Evolutionary conservation across 2,888 invertebrate species (phyloP).

Genomic region (Agrotis clavis): DNA sequence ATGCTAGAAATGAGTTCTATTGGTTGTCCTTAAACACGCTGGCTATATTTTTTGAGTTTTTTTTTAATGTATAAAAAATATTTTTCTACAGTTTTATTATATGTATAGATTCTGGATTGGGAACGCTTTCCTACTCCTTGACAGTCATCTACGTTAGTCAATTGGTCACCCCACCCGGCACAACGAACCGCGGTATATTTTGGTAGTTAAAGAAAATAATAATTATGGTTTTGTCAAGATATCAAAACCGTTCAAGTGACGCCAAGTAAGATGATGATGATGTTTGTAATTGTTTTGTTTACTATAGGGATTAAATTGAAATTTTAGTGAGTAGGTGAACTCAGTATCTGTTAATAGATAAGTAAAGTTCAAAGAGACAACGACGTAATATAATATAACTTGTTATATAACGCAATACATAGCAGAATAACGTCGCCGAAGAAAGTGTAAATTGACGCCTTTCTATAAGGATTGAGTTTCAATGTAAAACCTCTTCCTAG

Average conservation of each 20-base stretch:
- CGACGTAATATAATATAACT: conserved; percentile 38
- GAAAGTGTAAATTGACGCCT: conserved; percentile 53
- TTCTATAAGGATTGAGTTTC: conserved; percentile 40
- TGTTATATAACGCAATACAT: conserved; percentile 47
- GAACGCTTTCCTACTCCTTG: too few relatives aligned
- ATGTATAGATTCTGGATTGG: too few relatives aligned
- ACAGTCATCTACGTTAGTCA: too few relatives aligned
- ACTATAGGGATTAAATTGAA: conserved; percentile 21
- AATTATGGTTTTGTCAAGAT: not conserved
- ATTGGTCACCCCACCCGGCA: too few relatives aligned
- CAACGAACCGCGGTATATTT: not conserved
- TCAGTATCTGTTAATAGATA: conserved; percentile 45
- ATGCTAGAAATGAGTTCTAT: too few relatives aligned
- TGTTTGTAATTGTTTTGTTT: conserved; percentile 21
- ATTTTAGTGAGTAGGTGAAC: conserved; percentile 22
- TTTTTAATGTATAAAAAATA: too few relatives aligned
- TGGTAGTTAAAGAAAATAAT: not conserved
- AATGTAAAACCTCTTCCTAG: conserved; percentile 40
- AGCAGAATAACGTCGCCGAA: conserved; percentile 4
- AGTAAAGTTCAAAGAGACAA: conserved; percentile 50
- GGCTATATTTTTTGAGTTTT: too few relatives aligned
- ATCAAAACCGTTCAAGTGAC: not conserved
- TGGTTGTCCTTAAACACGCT: too few relatives aligned
- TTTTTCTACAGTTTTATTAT: too few relatives aligned
- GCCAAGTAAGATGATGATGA: not conserved